Percentiles rank a stretch among this genome's conserved stretches.
Conservation (phyloP, 2,113 vertebrate genomes). For the Oriolus oriolus region DNA sequence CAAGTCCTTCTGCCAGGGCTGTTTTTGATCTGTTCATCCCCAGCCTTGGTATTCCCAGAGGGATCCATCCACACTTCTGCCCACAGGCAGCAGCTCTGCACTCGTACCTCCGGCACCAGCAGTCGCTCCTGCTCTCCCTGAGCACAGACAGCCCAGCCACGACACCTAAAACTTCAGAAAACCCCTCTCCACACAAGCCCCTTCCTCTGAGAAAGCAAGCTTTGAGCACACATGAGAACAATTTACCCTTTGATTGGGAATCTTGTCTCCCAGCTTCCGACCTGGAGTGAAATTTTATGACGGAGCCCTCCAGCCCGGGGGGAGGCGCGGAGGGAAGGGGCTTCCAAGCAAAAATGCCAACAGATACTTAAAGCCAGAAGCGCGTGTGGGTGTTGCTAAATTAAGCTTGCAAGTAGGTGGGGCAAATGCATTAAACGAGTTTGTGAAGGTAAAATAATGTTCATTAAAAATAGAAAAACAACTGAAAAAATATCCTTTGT, state of each 20-base stretch:
- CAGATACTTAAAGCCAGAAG: conserved; percentile 61
- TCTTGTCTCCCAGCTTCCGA: conserved; percentile 58
- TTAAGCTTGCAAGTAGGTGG: conserved; percentile 67
- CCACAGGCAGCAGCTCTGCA: not conserved
- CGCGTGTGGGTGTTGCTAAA: conserved; percentile 67
- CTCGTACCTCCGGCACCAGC: not conserved
- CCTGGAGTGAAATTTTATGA: conserved; percentile 53
- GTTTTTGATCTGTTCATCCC: not conserved
- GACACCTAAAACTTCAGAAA: not conserved
- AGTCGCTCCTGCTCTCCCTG: accelerated
- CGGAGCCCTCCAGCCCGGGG: not conserved
- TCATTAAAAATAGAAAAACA: conserved; percentile 82
- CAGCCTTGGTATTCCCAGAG: not conserved
- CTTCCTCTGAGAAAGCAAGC: not conserved
- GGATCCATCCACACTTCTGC: not conserved
- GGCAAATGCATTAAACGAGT: conserved; percentile 65
- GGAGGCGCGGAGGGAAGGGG: not conserved
- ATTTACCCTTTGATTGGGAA: not conserved
- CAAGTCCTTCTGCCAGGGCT: not conserved
- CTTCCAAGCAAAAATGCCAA: conserved; percentile 57
- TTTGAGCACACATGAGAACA: not conserved
- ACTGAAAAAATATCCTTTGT: conserved; percentile 77
- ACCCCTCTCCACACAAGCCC: not conserved
- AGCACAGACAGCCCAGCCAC: not conserved
- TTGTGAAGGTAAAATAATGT: conserved; percentile 73